These are phyloP conservation scores for Sanderia malayensis DNA, from an alignment of 30 jellyfish, hydroid and myxozoan species.

Conservation along the genomic window DNA sequence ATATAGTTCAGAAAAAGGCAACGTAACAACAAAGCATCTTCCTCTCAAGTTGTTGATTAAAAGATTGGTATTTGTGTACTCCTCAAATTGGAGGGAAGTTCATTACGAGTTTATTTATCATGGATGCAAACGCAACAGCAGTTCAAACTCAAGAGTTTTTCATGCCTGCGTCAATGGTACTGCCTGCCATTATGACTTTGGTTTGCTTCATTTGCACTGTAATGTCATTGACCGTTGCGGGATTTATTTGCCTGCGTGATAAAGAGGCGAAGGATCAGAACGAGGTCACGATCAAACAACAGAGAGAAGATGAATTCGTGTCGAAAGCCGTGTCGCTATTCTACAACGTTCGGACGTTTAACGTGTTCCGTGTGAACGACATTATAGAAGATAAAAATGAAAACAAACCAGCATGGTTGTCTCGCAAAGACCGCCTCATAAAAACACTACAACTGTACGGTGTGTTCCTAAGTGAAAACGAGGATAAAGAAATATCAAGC, in stretches of 20 bases:
- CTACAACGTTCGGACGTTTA: conserved; percentile 77
- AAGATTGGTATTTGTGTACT: too few relatives aligned
- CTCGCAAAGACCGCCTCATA: conserved; percentile 62
- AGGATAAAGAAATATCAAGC: conserved; percentile 57
- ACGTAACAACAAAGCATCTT: too few relatives aligned
- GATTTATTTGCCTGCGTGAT: conserved; percentile 83
- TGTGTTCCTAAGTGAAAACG: conserved; percentile 70
- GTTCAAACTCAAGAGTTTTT: not conserved
- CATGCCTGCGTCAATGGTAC: conserved; percentile 34
- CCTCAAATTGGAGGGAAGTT: too few relatives aligned
- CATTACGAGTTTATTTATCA: too few relatives aligned
- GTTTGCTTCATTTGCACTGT: conserved; percentile 85
- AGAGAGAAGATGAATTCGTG: conserved; percentile 74
- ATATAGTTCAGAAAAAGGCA: too few relatives aligned
- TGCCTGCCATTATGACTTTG: conserved; percentile 84
- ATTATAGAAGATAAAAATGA: conserved; percentile 77
- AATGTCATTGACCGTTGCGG: conserved; percentile 80
- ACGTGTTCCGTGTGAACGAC: conserved; percentile 66
- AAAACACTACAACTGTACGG: conserved; percentile 67
- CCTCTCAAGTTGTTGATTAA: too few relatives aligned
- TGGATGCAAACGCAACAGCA: not conserved
- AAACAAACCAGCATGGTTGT: conserved; percentile 85
- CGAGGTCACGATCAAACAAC: conserved; percentile 56
- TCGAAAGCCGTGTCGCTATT: conserved; percentile 67
- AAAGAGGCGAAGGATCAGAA: conserved; percentile 84